These are phyloP conservation scores for Pogona vitticeps DNA, from an alignment of 2,113 vertebrate species.

Conservation along the genomic window DNA sequence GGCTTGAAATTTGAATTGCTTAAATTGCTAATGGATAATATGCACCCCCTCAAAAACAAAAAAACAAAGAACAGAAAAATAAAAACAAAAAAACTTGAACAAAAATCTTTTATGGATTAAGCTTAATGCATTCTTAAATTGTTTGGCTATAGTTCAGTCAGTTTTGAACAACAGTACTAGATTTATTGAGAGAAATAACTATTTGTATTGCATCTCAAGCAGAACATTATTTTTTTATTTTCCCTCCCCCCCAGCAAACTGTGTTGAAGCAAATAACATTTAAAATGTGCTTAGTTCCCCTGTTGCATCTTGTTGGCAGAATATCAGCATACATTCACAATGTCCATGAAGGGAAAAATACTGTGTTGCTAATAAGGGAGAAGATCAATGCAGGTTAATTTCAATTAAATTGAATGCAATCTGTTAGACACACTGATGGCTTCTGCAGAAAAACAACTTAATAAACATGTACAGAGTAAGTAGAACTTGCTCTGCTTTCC, in stretches of 20 bases:
- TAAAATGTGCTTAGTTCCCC: neutral
- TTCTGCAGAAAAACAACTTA: neutral
- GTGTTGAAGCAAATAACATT: neutral
- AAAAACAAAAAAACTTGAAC: no score
- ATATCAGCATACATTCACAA: constrained; percentile 16
- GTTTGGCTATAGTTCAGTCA: neutral
- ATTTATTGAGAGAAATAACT: constrained; percentile 21
- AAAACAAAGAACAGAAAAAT: no score
- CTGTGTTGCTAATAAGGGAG: constrained; percentile 3
- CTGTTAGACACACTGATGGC: neutral
- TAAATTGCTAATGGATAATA: constrained; percentile 10
- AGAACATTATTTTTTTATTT: neutral
- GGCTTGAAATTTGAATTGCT: constrained; percentile 22
- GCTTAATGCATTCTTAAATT: constrained; percentile 20
- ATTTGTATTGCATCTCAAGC: neutral
- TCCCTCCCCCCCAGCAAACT: neutral
- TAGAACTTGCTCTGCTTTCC: neutral
- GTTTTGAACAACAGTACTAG: constrained; percentile 11
- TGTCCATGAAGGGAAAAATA: constrained; percentile 18
- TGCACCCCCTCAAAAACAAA: neutral
- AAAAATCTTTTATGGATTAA: constrained; percentile 26
- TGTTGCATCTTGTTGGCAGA: neutral
- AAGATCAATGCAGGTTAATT: constrained; percentile 35
- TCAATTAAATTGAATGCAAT: constrained; percentile 22
- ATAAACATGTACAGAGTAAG: neutral